Evolutionary conservation across 1,140 invertebrate genomes (phyloP).

Genomic region (Drosophila funebris): DNA sequence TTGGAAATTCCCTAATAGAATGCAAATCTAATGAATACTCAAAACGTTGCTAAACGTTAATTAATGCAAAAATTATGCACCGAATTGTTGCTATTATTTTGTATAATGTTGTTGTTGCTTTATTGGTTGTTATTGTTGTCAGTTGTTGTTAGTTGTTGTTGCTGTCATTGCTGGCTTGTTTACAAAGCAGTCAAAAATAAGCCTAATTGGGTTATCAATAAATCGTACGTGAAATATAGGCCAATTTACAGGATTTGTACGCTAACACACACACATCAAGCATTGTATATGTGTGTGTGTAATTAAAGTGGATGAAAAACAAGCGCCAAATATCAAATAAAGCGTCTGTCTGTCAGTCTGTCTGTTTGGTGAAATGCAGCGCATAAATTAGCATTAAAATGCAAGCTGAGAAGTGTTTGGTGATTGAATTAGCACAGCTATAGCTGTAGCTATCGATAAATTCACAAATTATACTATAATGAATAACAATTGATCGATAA

Average conservation of each 20-base stretch:
- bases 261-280: background rate
- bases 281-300: conserved; percentile 5
- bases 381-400: conserved; percentile 46
- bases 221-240: conserved; percentile 53
- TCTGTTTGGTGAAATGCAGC: conserved; percentile 33
- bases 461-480: conserved; percentile 35
- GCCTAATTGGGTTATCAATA: conserved; percentile 65
- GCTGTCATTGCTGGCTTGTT: conserved; percentile 29
- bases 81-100: conserved; percentile 29
- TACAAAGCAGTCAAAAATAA: conserved; percentile 41
- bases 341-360: conserved; percentile 9
- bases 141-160: background rate
- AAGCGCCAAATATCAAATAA: conserved; percentile 25
- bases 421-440: conserved; percentile 36
- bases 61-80: conserved; percentile 30
- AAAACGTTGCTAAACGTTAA: conserved; percentile 21
- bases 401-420: conserved; percentile 32
- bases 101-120: background rate
- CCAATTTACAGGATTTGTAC: conserved; percentile 45
- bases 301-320: conserved; percentile 8
- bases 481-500: conserved; percentile 37
- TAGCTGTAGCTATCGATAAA: conserved; percentile 1
- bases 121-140: background rate
- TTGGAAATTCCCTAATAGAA: background rate
- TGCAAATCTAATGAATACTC: conserved; percentile 17